Conservation (phyloP, 2,113 vertebrate species). For the Poeciliopsis retropinna region DNA sequence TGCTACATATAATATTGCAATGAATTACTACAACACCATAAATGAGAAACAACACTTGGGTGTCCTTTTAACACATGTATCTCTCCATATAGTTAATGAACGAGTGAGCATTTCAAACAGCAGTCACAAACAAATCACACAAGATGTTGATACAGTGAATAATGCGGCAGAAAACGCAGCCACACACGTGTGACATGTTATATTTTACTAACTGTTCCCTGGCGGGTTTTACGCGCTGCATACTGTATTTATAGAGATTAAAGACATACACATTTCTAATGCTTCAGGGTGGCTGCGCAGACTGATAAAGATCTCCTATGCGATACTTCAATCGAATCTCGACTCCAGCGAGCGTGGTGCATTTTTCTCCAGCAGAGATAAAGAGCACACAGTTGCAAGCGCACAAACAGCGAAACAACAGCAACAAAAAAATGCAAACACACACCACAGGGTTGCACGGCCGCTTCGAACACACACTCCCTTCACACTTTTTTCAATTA, state of each 20-base stretch:
- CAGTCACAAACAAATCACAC: constrained; percentile 7
- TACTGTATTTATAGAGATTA: constrained; percentile 57
- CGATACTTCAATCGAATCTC: constrained; percentile 71
- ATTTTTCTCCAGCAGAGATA: constrained; percentile 74
- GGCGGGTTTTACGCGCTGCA: constrained; percentile 6
- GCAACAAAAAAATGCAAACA: constrained; percentile 31
- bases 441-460: constrained; percentile 34
- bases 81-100: neutral
- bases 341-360: constrained; percentile 46
- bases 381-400: constrained; percentile 56
- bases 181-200: constrained; percentile 6
- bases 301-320: constrained; percentile 73
- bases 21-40: neutral
- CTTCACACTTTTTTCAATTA: constrained; percentile 83
- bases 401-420: constrained; percentile 52
- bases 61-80: too few species aligned
- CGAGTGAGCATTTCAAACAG: neutral
- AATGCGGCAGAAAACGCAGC: constrained; percentile 5
- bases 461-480: constrained; percentile 67
- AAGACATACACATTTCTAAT: constrained; percentile 41
- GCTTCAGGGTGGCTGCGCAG: constrained; percentile 40
- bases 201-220: constrained; percentile 14
- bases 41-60: too few species aligned
- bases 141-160: neutral
- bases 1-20: neutral